Evolutionary conservation across 2,113 vertebrate genomes (phyloP).

Genomic region (Machaerirhynchus nigripectus): DNA sequence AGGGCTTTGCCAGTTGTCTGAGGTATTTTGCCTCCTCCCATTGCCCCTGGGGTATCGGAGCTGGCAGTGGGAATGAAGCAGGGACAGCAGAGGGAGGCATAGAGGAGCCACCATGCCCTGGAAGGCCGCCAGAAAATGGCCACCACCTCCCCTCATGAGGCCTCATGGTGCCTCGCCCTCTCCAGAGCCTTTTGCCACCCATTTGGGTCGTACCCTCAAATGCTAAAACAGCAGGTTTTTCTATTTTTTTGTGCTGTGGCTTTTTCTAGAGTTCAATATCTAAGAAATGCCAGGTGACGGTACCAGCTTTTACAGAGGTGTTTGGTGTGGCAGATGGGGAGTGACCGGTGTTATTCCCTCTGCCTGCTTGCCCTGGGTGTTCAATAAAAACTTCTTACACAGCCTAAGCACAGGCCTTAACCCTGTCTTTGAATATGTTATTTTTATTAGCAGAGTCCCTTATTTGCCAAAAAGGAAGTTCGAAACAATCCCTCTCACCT

Average conservation of each 20-base stretch:
- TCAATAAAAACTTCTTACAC: not conserved
- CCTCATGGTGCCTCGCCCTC: fast-evolving
- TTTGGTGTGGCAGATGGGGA: not conserved
- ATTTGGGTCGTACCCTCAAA: fast-evolving
- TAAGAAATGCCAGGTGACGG: not conserved
- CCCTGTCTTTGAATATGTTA: not conserved
- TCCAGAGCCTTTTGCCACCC: not conserved
- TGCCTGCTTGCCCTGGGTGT: not conserved
- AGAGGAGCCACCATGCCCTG: fast-evolving
- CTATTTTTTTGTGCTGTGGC: not conserved
- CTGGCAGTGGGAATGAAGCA: not conserved
- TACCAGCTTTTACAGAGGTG: not conserved
- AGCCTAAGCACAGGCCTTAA: not conserved
- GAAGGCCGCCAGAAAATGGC: not conserved
- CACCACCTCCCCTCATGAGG: fast-evolving
- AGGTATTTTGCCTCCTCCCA: not conserved
- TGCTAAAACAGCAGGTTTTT: not conserved
- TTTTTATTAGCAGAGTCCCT: not conserved
- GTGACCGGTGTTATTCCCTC: fast-evolving
- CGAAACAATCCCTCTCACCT: not conserved
- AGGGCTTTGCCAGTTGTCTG: not conserved
- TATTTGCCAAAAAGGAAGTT: not conserved
- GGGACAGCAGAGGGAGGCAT: not conserved
- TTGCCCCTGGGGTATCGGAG: fast-evolving
- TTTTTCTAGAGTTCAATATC: not conserved